Evolutionary conservation across 1,140 invertebrate species (phyloP), one percentile per base, ranked within the genome.

Genomic region (Propsilocerus akamusi): DNA sequence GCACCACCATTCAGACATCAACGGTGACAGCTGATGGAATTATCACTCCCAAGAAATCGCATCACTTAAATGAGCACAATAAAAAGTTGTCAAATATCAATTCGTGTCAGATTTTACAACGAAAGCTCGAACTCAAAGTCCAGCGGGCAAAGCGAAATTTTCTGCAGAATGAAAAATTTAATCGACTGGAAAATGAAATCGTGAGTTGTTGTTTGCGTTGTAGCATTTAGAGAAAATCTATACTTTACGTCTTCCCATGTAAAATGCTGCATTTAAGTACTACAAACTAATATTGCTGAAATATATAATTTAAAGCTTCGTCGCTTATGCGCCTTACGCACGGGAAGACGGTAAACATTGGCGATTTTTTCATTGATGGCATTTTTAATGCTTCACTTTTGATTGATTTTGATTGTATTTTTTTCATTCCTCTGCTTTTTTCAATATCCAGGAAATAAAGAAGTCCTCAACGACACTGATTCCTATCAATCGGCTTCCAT

Each of bases 61-160:
- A 41, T 41, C 34, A 41, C 34, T 17, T 41, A 41, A n/a, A 41
- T 41, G 34, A 41, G 14, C 34, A 41, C 17, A 41, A 41, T 20
- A 41, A 41, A 20, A 41, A 41, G 34, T 20, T 41, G 34, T 41
- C 34, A 41, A 41, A 41, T 41, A 41, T 41, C 12, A 49, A 32
- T 49, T 64, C 62, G 49, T 65, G 63, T 61, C 60, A 60, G 51
- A 61, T 63, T 49, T 53, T 65, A 49, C 63, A 65, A 54, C 55
- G 63, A 10, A 65, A 65, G 53, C 53, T 65, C 22, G 63, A 65
- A 50, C 54, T 64, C 30, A 65, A 65, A 57, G 63, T 65, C 49
- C 61, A 65, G 52, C 58, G 63, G 24, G 63, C 63, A 37, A 61
- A 62, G 25, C 56, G 59, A 47, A 65, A 62, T 47, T 65, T 63